Evolutionary conservation across 2,888 invertebrate species (phyloP), one percentile per base, ranked within the genome.

Genomic region (Drosophila putrida): DNA sequence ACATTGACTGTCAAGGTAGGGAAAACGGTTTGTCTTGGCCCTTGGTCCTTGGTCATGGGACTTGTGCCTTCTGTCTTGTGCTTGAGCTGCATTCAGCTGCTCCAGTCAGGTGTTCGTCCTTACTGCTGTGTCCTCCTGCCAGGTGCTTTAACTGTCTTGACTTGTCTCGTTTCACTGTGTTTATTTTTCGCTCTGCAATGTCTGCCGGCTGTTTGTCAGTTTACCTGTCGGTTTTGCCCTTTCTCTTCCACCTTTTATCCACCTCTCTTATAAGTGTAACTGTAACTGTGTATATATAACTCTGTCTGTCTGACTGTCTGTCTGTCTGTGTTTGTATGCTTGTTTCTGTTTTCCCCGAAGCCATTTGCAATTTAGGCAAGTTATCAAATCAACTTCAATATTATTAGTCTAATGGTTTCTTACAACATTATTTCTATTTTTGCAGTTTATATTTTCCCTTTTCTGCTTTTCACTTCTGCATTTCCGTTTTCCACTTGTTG

Each of bases 1-100:
- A 64, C 83, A 83, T 83, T 83, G 83, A 85, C 71, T 88, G 75
- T 71, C 86, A 83, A 88, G 88, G 86, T 75, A 47, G 71, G 65
- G 69, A 62, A 62, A 67, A 65, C 59, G 75, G 76, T 38, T 25
- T 71, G 77, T 61, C 79, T 72, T 47, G 60, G 62, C 57, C 39
- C 39, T 47, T 35, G 57, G 59, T 58, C 31, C 64, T 65, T 60
- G 44, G 44, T 62, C 62, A 46, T 54, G 38, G 53, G 49, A 41
- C 68, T 71, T 41, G 64, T 55, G 64, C 62, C 70, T 75, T 28
- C 28, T 36, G 53, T 68, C 71, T 63, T 41, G 64, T 47, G 49
- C 73, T 71, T 61, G 68, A 55, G 66, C 39, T 76, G 67, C 62
- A 47, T 68, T 55, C 62, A 62, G 38, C 36, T 47, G 39, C 38